Evolutionary conservation across 2,797 vertebrate genomes (phyloP).

Genomic region (Schizopygopsis pylzovi): DNA sequence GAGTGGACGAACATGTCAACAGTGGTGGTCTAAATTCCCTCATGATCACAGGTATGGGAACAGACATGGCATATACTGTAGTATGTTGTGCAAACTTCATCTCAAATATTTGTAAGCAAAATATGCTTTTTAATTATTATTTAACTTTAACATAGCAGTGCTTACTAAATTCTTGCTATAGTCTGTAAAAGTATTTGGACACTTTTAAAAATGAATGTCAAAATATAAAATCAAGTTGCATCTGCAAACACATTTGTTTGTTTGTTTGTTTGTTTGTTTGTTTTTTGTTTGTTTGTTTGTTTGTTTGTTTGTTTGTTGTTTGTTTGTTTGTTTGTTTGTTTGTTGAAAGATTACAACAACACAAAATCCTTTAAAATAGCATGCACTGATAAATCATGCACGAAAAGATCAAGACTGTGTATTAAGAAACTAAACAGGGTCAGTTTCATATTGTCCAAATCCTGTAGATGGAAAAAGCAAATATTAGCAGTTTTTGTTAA

Average conservation of each 20-base stretch:
- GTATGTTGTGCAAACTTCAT: neutral
- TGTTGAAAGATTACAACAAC: too few species aligned
- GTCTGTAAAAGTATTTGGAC: neutral
- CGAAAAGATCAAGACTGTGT: neutral
- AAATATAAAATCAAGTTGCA: neutral
- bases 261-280: too few species aligned
- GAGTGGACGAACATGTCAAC: constrained; percentile 86
- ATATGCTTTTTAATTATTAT: neutral
- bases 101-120: neutral
- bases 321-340: too few species aligned
- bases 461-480: neutral
- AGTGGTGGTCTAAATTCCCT: constrained; percentile 90
- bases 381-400: too few species aligned
- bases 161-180: neutral
- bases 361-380: neutral
- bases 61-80: too few species aligned
- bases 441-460: neutral
- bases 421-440: neutral
- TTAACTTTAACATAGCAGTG: neutral
- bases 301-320: too few species aligned
- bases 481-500: neutral
- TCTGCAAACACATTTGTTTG: neutral
- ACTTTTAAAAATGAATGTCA: neutral
- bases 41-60: constrained; percentile 70
- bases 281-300: too few species aligned